A percentile compares a stretch with the other conserved stretches of the same genome.
Conservation (phyloP, 2,113 vertebrate genomes). For the Brachyhypopomus occidentalis region DNA sequence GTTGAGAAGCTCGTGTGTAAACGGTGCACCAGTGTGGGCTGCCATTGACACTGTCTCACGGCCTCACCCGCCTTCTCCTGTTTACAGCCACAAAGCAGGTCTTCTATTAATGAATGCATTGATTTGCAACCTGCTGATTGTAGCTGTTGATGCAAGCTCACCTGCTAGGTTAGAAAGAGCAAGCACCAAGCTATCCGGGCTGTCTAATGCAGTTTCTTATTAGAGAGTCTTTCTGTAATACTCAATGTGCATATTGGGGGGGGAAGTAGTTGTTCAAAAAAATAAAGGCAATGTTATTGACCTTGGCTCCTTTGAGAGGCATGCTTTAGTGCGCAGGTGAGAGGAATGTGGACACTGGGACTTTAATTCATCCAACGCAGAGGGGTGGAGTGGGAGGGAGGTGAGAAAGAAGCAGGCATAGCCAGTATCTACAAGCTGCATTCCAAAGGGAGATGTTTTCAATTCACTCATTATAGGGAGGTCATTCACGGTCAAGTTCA, state of each 20-base stretch:
- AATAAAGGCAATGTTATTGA: slow-evolving; percentile 45
- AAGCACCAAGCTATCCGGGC: not conserved
- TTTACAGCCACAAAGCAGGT: not conserved
- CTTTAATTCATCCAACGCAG: slow-evolving; percentile 89
- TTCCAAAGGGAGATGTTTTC: slow-evolving; percentile 99
- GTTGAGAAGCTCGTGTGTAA: not conserved
- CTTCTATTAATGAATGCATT: not conserved
- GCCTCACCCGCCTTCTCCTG: not conserved
- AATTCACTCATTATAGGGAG: slow-evolving; percentile 98
- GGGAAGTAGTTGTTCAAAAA: slow-evolving; percentile 3
- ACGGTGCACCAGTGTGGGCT: not conserved
- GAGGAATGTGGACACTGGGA: slow-evolving; percentile 77
- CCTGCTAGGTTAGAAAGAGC: not conserved
- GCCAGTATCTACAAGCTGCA: slow-evolving; percentile 88
- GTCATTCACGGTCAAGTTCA: slow-evolving; percentile 96
- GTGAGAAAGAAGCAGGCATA: slow-evolving; percentile 69
- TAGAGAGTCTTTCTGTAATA: slow-evolving; percentile 16
- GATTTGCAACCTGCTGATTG: not conserved
- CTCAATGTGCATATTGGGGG: not conserved
- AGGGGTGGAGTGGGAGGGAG: slow-evolving; percentile 46
- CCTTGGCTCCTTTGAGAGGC: slow-evolving; percentile 44
- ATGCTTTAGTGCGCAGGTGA: slow-evolving; percentile 68
- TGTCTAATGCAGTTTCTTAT: slow-evolving; percentile 2
- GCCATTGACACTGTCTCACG: not conserved
- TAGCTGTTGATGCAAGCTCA: slow-evolving; percentile 22